These are phyloP conservation scores for Cryptosula pallasiana DNA, from an alignment of 2,888 invertebrate genomes.

Conservation along the genomic window DNA sequence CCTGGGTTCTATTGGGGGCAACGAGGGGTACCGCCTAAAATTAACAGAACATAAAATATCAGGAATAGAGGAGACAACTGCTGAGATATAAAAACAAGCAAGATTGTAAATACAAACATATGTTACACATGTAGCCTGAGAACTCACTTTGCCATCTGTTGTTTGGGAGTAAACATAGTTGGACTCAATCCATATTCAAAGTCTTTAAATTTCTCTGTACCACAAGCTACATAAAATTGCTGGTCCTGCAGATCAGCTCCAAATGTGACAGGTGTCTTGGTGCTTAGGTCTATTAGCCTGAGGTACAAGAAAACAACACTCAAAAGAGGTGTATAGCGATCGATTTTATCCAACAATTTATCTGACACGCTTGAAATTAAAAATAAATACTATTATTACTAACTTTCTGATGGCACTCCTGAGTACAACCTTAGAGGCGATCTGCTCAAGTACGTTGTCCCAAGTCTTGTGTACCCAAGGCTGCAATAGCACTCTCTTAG, in stretches of 20 bases:
- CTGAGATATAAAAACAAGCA: too few species aligned
- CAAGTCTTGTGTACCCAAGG: constrained; percentile 21
- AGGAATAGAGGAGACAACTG: too few species aligned
- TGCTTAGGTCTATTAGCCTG: neutral
- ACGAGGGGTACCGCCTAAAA: constrained; percentile 12
- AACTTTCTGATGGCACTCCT: constrained; percentile 9
- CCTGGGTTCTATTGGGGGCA: constrained; percentile 11
- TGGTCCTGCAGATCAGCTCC: constrained; percentile 18
- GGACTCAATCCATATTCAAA: constrained; percentile 21
- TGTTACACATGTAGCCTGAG: too few species aligned
- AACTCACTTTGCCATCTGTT: constrained; percentile 14
- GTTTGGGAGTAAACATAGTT: constrained; percentile 20
- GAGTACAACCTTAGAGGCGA: neutral
- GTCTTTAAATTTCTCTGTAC: constrained; percentile 10
- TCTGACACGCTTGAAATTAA: neutral
- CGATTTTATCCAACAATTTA: neutral
- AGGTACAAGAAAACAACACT: neutral
- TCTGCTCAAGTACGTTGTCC: constrained; percentile 22
- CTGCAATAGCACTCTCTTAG: constrained; percentile 17
- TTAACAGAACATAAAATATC: too few species aligned
- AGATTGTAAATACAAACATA: too few species aligned
- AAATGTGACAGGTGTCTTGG: neutral
- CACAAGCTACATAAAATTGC: constrained; percentile 4
- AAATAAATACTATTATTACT: neutral
- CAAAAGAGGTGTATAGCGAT: neutral